Evolutionary conservation across 2,113 vertebrate species (phyloP).

Genomic region (Propithecus coquereli): DNA sequence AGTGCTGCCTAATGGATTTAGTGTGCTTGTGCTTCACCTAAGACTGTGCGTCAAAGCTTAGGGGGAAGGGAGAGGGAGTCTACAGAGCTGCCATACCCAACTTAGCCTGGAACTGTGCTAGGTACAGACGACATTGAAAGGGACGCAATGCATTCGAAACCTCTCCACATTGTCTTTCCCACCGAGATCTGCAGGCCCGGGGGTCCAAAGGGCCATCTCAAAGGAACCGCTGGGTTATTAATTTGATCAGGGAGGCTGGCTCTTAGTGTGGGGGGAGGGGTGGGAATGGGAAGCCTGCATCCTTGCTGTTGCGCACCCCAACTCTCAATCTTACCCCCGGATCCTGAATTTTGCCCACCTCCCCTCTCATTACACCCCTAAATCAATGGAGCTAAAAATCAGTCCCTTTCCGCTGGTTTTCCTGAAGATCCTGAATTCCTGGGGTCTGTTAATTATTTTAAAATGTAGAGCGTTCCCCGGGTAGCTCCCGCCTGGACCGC

Average conservation of each 20-base stretch:
- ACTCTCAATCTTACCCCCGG: background rate
- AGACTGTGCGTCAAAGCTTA: background rate
- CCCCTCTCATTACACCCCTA: background rate
- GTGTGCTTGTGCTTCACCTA: background rate
- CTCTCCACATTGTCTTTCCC: constrained; percentile 22
- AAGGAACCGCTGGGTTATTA: constrained; percentile 57
- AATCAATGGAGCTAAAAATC: constrained; percentile 3
- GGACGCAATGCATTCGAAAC: background rate
- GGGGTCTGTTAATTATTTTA: constrained; percentile 68
- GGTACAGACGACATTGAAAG: background rate
- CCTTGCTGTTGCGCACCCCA: background rate
- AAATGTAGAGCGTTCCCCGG: constrained; percentile 42
- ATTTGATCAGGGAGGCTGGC: constrained; percentile 43
- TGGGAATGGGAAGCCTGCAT: constrained; percentile 25
- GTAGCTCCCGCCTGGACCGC: background rate
- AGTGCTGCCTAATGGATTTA: background rate
- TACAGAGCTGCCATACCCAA: background rate
- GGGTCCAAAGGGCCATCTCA: constrained; percentile 51
- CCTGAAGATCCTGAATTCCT: constrained; percentile 24
- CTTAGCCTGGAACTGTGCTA: background rate
- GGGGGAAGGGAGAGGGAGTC: background rate
- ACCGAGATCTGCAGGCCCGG: constrained; percentile 22
- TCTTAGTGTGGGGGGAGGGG: constrained; percentile 43
- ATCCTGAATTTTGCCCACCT: background rate
- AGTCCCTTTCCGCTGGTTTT: background rate